Base-by-base conservation (phyloP, 2,113 vertebrate species). In the Cnemophilus loriae region DNA sequence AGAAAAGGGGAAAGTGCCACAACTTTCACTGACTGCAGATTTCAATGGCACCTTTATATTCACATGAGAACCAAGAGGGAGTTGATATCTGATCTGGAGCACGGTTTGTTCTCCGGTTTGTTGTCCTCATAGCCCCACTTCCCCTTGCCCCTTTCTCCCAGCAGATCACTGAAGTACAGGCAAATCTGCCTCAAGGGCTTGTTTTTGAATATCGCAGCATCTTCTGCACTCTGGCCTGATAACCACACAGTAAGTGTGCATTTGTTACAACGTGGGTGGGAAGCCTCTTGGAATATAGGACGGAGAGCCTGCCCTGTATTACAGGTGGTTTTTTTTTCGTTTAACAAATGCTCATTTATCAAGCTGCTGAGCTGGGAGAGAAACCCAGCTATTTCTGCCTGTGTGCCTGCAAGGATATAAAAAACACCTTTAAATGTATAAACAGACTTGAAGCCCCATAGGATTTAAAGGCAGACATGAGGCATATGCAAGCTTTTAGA, bases 311-410 rank as follows among this genome's bases (percentile, higher is more conserved):
- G 76, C 37, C 60, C 76, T 69, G 30, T 78, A 42, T 93, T 95
- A 52, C 49, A 49, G 32, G 10, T 35, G 8, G 5, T 0, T 2
- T 63, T 74, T 74, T 73, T 65, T 46, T 53, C n/a, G 13, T 83
- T 93, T 92, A 92, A 71, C 44, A 84, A 71, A 49, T 68, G 52
- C 41, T 86, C 64, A 46, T 90, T 86, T 94, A 78, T 80, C 92
- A 90, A 75, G 49, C 60, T 96, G 41, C 52, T 82, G n/a, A 84
- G 39, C n/a, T n/a, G 14, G 28, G 47, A 95, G 52, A 69, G 68
- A 77, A 89, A 37, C 23, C 10, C 61, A 75, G 49, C 44, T 92
- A 74, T 61, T 94, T 71, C 46, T 84, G 69, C 53, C 46, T 68
- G 30, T 77, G 56, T 37, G 49, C 37, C 52, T 84, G 69, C 64